phyloP scores from a whole-genome alignment of 2,797 vertebrate species.

The Oryzias sinensis region DNA sequence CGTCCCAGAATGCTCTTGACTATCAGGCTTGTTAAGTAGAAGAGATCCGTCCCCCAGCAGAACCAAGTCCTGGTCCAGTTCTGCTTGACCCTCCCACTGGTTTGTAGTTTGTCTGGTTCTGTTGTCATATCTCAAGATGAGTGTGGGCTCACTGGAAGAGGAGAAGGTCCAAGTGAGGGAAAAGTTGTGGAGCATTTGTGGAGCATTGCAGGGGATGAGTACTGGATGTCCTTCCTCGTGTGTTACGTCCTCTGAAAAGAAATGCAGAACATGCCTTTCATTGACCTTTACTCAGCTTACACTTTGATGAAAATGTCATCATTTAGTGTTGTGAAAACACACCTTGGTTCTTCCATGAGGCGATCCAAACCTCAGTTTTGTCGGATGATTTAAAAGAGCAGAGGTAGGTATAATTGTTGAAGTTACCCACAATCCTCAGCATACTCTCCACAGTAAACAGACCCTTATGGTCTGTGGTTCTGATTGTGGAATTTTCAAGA shows the following conservation, averaged over 20 bases:
- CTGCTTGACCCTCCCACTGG: conserved; percentile 69
- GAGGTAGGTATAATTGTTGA: conserved; percentile 69
- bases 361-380: conserved; percentile 75
- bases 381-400: conserved; percentile 77
- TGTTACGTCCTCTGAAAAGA: conserved; percentile 48
- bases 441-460: conserved; percentile 74
- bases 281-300: background rate
- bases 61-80: conserved; percentile 66
- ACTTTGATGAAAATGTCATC: background rate
- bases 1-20: conserved; percentile 63
- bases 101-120: conserved; percentile 58
- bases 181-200: conserved; percentile 70
- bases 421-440: conserved; percentile 65
- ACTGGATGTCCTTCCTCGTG: conserved; percentile 61
- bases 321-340: background rate
- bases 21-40: conserved; percentile 62
- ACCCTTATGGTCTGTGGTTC: conserved; percentile 74
- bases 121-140: conserved; percentile 75
- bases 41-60: conserved; percentile 74
- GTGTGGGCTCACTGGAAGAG: conserved; percentile 45
- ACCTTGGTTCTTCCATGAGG: conserved; percentile 78
- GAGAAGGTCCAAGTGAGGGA: conserved; percentile 76
- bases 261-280: background rate
- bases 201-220: conserved; percentile 71
- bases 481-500: conserved; percentile 62